Base-by-base conservation (phyloP, 2,888 invertebrate species). In the Agriopis marginaria region DNA sequence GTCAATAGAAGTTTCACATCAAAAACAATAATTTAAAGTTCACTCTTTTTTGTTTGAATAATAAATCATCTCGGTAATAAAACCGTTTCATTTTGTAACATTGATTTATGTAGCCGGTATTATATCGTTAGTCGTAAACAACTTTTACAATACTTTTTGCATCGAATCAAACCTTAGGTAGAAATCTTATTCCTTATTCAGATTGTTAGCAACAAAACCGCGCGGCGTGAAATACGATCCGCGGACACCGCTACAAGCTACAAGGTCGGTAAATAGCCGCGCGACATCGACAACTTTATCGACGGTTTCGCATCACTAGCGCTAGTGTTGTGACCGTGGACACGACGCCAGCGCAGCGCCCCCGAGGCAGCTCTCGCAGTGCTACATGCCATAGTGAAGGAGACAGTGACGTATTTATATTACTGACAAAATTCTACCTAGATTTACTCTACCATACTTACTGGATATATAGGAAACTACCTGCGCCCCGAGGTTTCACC, bases 271-370 rank as follows among this genome's bases (percentile, higher is more conserved):
- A 81, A 82, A 83, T 82, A 66, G 49, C 40, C 59, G 50, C 61
- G 68, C 72, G 71, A 80, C 77, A 73, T 73, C 72, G 75, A 75
- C 79, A 75, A 75, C 79, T 83, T 82, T 83, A 83, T 83, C 82
- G 82, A 82, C 72, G 69, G 74, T 79, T 80, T 80, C 82, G 73
- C 85, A 83, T 82, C 83, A 83, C 84, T 77, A 79, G 71, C 54
- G 70, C 65, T 70, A 70, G 69, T 63, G 70, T 66, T 70, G 70
- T 66, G 63, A 58, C 65, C 62, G 61, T 60, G 62, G 62, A 62
- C 55, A 45, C 60, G 61, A 69, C 61, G 54, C 32, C 47, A 32
- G 54, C 39, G 32, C 7, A 8, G 58, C 64, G 54, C 53, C 54
- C 63, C 54, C 63, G 42, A 47, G 68, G 51, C 59, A 32, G 17